These are phyloP conservation scores for Lagenorhynchus albirostris DNA, from an alignment of 2,113 vertebrate genomes.

Conservation along the genomic window DNA sequence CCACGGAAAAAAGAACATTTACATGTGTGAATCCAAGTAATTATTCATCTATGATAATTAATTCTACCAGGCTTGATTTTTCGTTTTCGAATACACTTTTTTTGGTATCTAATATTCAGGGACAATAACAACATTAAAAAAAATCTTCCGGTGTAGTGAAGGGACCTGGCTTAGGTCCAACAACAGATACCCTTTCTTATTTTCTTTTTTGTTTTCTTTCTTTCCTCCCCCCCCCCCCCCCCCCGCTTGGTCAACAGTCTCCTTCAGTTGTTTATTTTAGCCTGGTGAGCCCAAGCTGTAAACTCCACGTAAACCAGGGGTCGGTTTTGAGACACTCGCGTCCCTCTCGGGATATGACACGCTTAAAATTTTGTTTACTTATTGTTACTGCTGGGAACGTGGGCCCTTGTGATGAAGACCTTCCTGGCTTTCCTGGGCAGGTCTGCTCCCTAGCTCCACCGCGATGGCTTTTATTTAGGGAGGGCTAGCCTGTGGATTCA, in stretches of 20 bases:
- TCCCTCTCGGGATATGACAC: accelerated
- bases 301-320: not conserved
- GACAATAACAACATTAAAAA: not conserved
- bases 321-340: accelerated
- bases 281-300: not conserved
- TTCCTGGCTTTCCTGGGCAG: not conserved
- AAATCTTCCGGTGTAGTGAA: not conserved
- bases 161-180: not conserved
- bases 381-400: not conserved
- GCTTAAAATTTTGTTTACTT: not conserved
- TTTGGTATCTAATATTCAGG: not conserved
- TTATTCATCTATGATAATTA: not conserved
- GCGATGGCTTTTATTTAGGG: not conserved
- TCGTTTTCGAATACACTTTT: not conserved
- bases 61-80: not conserved
- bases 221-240: accelerated
- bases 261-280: slow-evolving; percentile 15
- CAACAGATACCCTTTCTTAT: not conserved
- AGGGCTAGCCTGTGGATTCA: not conserved
- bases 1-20: not conserved
- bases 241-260: not conserved
- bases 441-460: not conserved
- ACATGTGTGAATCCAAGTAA: not conserved
- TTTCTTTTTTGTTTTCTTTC: no score
- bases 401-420: not conserved